Evolutionary conservation across 2,113 vertebrate species (phyloP).

Genomic region (Gasterosteus aculeatus): DNA sequence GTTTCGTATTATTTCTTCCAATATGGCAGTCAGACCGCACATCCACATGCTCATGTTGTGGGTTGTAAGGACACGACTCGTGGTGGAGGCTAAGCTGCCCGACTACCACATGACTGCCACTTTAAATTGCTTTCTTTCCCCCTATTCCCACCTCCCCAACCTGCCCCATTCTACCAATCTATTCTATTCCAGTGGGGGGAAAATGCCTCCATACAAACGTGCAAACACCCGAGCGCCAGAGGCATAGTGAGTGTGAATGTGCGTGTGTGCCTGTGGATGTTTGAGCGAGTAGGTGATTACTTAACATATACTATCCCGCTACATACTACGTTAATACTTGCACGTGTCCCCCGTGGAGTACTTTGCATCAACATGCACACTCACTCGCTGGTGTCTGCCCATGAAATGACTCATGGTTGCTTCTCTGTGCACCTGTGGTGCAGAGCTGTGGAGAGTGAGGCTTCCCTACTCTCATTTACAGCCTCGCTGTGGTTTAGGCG

Average conservation of each 20-base stretch:
- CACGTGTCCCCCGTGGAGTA: slow-evolving; percentile 8
- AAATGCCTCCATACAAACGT: slow-evolving; percentile 65
- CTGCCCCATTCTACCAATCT: slow-evolving; percentile 65
- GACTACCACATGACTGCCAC: slow-evolving; percentile 57
- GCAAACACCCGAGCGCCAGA: slow-evolving; percentile 52
- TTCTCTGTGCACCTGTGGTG: slow-evolving; percentile 50
- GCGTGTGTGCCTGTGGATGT: neutral
- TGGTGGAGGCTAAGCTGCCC: slow-evolving; percentile 51
- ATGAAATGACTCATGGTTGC: slow-evolving; percentile 59
- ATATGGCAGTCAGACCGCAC: slow-evolving; percentile 13
- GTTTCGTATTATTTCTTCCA: neutral
- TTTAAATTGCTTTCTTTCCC: slow-evolving; percentile 78
- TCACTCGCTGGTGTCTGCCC: slow-evolving; percentile 52
- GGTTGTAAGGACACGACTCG: slow-evolving; percentile 31
- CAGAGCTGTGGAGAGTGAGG: slow-evolving; percentile 48
- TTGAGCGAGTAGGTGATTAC: neutral
- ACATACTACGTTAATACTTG: slow-evolving; percentile 8
- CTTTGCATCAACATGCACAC: slow-evolving; percentile 31
- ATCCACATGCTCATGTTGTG: slow-evolving; percentile 31
- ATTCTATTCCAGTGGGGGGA: slow-evolving; percentile 45
- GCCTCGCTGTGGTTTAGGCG: slow-evolving; percentile 65
- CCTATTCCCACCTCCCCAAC: slow-evolving; percentile 58
- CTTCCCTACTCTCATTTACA: slow-evolving; percentile 68
- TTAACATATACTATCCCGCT: neutral
- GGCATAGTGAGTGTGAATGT: neutral